A percentile compares a stretch with the other conserved stretches of the same genome.
Evolutionary conservation across 1,140 invertebrate genomes (phyloP).

Genomic region (Trichomalopsis sarcophagae): DNA sequence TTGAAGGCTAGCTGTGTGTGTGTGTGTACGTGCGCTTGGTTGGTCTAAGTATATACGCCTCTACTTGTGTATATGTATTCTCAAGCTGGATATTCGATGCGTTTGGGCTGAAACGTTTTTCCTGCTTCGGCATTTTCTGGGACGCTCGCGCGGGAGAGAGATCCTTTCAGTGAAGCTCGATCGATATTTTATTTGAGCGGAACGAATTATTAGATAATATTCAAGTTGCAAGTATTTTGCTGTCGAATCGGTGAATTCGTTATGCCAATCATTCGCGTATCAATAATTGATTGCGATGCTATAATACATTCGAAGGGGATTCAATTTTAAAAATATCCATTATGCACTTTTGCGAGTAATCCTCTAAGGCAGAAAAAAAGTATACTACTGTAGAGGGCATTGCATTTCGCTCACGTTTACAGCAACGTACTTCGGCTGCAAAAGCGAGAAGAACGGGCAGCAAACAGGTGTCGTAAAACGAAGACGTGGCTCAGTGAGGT

Average conservation of each 20-base stretch:
- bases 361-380: neutral
- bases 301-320: neutral
- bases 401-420: neutral
- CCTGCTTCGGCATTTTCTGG: neutral
- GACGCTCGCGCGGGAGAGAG: neutral
- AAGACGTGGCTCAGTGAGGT: slow-evolving; percentile 28
- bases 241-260: too few relatives aligned
- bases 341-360: neutral
- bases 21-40: too few relatives aligned
- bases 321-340: neutral
- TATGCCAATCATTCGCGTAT: too few relatives aligned
- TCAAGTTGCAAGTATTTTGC: too few relatives aligned
- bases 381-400: neutral
- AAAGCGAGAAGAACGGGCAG: slow-evolving; percentile 25
- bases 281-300: too few relatives aligned
- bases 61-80: neutral
- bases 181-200: slow-evolving; percentile 21
- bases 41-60: too few relatives aligned
- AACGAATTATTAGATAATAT: neutral
- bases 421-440: neutral
- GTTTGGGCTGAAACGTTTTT: neutral
- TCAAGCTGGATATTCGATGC: neutral
- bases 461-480: slow-evolving; percentile 51
- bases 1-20: neutral
- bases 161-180: neutral